Conservation (phyloP, 2,113 vertebrate species). For the Sebastes schlegelii region DNA sequence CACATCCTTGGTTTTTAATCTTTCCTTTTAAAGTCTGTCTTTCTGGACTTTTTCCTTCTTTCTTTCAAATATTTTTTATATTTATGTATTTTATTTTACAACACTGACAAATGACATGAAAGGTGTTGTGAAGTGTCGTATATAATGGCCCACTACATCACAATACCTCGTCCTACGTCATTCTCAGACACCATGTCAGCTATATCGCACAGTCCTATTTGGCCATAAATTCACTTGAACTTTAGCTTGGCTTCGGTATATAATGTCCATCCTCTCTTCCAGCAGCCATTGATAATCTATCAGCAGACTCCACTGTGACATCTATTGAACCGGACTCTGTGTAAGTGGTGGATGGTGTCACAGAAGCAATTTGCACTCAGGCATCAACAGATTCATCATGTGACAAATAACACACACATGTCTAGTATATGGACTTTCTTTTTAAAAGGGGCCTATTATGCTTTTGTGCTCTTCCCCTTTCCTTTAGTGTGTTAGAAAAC, state of each 20-base stretch:
- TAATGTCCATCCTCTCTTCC: constrained; percentile 9
- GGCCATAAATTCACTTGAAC: constrained; percentile 25
- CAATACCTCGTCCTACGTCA: not conserved
- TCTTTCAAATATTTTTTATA: not conserved
- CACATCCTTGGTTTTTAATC: too few relatives aligned
- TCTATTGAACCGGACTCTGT: constrained; percentile 1
- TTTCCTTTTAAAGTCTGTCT: not conserved
- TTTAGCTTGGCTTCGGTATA: not conserved
- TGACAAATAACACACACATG: not conserved
- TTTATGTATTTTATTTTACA: not conserved
- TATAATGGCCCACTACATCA: not conserved
- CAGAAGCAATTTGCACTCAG: constrained; percentile 23
- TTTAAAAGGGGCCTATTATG: too few relatives aligned
- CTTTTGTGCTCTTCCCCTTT: too few relatives aligned
- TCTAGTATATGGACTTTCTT: too few relatives aligned
- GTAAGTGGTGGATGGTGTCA: constrained; percentile 26
- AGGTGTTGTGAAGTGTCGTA: not conserved
- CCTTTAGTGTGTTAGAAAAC: not conserved
- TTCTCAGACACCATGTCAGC: constrained; percentile 10
- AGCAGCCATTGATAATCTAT: constrained; percentile 47
- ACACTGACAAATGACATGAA: not conserved
- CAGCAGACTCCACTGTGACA: constrained; percentile 24
- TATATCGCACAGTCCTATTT: not conserved
- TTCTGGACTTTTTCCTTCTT: not conserved
- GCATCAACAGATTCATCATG: constrained; percentile 1